phyloP scores from a whole-genome alignment of 1,140 invertebrate species.

The Lepidostoma basale region DNA sequence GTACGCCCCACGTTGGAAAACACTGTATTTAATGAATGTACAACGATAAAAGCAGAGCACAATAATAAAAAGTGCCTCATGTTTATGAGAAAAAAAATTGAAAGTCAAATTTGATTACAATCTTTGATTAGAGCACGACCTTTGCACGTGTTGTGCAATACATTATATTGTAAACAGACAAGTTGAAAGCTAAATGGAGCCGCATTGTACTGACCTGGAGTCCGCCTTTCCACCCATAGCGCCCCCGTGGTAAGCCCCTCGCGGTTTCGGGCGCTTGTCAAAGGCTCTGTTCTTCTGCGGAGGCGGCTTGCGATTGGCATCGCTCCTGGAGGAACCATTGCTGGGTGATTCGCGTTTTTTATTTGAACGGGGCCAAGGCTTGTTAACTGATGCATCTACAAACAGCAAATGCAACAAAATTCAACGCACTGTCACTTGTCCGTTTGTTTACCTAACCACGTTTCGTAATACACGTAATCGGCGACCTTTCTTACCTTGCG shows the following conservation, averaged over 20 bases:
- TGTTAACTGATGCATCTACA: slow-evolving; percentile 63
- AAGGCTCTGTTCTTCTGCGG: slow-evolving; percentile 67
- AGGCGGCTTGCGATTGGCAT: slow-evolving; percentile 65
- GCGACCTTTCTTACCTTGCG: slow-evolving; percentile 64
- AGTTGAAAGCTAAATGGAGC: not conserved
- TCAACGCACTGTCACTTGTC: not conserved
- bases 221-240: slow-evolving; percentile 71
- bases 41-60: too few relatives aligned
- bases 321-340: slow-evolving; percentile 63
- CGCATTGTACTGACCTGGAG: slow-evolving; percentile 70
- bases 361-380: slow-evolving; percentile 67
- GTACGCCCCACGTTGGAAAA: too few relatives aligned
- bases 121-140: too few relatives aligned
- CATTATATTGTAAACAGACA: not conserved
- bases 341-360: slow-evolving; percentile 68
- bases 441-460: not conserved
- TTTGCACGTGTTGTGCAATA: not conserved
- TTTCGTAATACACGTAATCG: slow-evolving; percentile 31
- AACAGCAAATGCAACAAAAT: not conserved
- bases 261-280: slow-evolving; percentile 78
- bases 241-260: slow-evolving; percentile 65
- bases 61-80: too few relatives aligned
- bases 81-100: too few relatives aligned
- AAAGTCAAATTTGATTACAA: too few relatives aligned
- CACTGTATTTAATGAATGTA: too few relatives aligned